Percentiles rank a stretch among this genome's conserved stretches.
phyloP scores from a whole-genome alignment of 1,140 invertebrate species.

The Polypedilum pembai region DNA sequence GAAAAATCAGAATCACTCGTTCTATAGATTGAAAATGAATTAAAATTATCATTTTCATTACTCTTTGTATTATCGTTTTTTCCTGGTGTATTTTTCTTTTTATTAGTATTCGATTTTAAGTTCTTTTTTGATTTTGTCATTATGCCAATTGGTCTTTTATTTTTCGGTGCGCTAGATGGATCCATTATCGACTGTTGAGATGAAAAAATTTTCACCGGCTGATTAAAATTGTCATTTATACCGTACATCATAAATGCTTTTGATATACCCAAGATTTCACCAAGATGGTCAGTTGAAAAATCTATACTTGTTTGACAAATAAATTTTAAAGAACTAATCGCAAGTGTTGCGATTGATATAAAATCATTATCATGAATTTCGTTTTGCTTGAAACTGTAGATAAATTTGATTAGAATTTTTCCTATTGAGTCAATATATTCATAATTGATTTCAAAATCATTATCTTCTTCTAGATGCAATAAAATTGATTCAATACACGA shows the following conservation, averaged over 20 bases:
- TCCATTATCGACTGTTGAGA: slow-evolving; percentile 50
- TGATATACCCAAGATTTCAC: slow-evolving; percentile 48
- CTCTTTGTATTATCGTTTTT: slow-evolving; percentile 34
- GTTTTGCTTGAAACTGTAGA: background rate
- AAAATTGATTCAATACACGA: slow-evolving; percentile 18
- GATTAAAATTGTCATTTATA: slow-evolving; percentile 39
- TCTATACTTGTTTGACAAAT: slow-evolving; percentile 30
- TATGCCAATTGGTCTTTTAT: slow-evolving; percentile 42
- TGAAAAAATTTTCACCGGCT: slow-evolving; percentile 44
- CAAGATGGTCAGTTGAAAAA: slow-evolving; percentile 37
- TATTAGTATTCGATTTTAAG: slow-evolving; percentile 34
- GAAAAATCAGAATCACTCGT: slow-evolving; percentile 51
- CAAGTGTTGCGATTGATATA: background rate
- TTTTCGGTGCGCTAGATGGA: slow-evolving; percentile 40
- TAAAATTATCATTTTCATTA: slow-evolving; percentile 33
- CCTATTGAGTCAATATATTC: background rate
- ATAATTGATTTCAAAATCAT: background rate
- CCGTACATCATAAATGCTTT: slow-evolving; percentile 48
- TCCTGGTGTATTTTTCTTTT: slow-evolving; percentile 35
- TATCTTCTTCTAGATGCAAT: background rate
- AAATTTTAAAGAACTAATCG: slow-evolving; percentile 3
- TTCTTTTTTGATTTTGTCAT: slow-evolving; percentile 41
- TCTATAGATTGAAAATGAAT: slow-evolving; percentile 33
- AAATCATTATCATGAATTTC: slow-evolving; percentile 1
- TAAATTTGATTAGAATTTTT: background rate